Conservation (phyloP, 2,888 invertebrate species). For the Iphiclides podalirius region DNA sequence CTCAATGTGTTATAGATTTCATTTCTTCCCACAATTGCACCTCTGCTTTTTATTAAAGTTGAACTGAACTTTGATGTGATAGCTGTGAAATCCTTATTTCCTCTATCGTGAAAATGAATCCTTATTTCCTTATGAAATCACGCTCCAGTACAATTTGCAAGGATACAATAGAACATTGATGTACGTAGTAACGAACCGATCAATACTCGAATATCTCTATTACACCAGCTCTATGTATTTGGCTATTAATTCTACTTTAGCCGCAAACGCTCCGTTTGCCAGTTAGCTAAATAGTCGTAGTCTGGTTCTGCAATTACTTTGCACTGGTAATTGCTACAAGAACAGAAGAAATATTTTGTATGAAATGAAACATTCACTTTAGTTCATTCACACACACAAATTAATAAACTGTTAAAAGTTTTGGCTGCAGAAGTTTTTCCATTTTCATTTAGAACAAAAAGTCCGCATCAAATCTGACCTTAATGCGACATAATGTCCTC, state of each 20-base stretch:
- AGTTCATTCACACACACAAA: neutral
- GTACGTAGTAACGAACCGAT: constrained; percentile 4
- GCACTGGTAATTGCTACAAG: neutral
- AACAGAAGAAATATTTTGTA: no score
- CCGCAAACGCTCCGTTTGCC: constrained; percentile 9
- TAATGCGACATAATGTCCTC: constrained; percentile 18
- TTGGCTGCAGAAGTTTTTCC: neutral
- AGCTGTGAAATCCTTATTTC: no score
- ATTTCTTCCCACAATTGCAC: neutral
- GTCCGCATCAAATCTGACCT: constrained; percentile 5
- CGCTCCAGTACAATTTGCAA: neutral
- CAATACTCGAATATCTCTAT: constrained; percentile 18
- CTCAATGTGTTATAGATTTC: constrained; percentile 5
- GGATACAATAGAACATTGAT: constrained; percentile 9
- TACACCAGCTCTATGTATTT: constrained; percentile 6
- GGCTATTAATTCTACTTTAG: constrained; percentile 15
- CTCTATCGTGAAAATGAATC: no score
- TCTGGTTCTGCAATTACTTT: neutral
- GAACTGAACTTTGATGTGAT: no score
- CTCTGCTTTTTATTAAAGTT: neutral
- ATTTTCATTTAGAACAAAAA: constrained; percentile 2
- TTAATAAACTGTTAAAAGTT: neutral
- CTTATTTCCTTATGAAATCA: no score
- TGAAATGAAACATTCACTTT: neutral
- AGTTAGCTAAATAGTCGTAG: constrained; percentile 5